Evolutionary conservation across 1,140 invertebrate genomes (phyloP).

Genomic region (Cotesia chilonis): DNA sequence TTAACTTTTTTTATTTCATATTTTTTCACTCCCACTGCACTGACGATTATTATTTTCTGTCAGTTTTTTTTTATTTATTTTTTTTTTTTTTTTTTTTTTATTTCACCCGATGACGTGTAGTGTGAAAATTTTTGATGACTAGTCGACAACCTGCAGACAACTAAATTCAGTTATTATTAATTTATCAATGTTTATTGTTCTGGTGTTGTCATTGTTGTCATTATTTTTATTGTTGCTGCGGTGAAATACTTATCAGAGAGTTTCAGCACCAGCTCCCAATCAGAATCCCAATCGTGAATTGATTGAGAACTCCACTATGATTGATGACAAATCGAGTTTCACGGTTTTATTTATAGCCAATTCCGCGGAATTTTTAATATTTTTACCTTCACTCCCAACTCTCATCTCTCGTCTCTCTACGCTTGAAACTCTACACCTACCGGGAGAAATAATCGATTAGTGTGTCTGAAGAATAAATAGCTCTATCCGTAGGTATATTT

Average conservation of each 20-base stretch:
- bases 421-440: no score
- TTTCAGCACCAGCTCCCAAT: no score
- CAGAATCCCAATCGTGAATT: no score
- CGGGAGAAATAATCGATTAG: no score
- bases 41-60: not conserved
- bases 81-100: not conserved
- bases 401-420: no score
- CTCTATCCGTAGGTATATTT: not conserved
- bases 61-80: not conserved
- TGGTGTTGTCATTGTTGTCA: not conserved
- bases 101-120: not conserved
- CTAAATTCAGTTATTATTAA: not conserved
- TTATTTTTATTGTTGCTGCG: no score
- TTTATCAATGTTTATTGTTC: not conserved
- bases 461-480: not conserved
- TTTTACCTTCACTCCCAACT: no score
- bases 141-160: conserved; percentile 17
- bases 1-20: not conserved
- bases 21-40: not conserved
- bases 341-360: no score
- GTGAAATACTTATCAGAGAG: no score
- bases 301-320: no score
- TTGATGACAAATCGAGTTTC: no score
- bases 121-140: conserved; percentile 29
- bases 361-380: no score